These are phyloP conservation scores for Chromobotia macracanthus DNA, from an alignment of 2,797 vertebrate genomes.

Conservation along the genomic window DNA sequence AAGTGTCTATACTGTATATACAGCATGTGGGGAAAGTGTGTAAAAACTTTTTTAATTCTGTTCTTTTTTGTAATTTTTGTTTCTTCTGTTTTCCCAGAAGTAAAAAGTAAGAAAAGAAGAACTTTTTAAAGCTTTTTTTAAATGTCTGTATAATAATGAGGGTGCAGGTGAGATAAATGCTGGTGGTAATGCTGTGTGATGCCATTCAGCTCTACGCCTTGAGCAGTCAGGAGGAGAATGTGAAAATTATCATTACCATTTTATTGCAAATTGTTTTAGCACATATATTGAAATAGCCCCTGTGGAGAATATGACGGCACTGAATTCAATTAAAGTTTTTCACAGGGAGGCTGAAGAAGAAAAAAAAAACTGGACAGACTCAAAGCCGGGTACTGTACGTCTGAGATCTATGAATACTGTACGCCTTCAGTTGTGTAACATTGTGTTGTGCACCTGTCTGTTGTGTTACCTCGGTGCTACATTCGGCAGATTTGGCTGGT, in stretches of 20 bases:
- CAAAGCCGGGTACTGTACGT: not conserved
- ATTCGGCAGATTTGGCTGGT: constrained; percentile 13
- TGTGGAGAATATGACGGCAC: constrained; percentile 22
- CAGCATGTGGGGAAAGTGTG: too few relatives aligned
- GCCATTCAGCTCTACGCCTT: not conserved
- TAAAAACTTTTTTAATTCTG: too few relatives aligned
- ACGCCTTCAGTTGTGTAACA: not conserved
- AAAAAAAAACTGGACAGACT: not conserved
- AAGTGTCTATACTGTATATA: too few relatives aligned
- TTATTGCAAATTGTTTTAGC: constrained; percentile 39
- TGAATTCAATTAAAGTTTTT: too few relatives aligned
- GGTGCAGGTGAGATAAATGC: constrained; percentile 24
- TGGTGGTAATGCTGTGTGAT: constrained; percentile 27
- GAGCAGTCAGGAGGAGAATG: constrained; percentile 23
- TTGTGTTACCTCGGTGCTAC: constrained; percentile 10
- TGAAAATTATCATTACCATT: constrained; percentile 36
- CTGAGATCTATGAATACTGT: not conserved
- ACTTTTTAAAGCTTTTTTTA: not conserved
- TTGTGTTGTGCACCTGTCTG: not conserved
- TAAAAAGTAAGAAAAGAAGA: not conserved
- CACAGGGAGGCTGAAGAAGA: not conserved
- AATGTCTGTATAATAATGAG: not conserved
- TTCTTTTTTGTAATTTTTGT: too few relatives aligned
- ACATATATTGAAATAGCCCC: not conserved
- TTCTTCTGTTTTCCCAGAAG: not conserved